A percentile compares a stretch with the other conserved stretches of the same genome.
Evolutionary conservation across 1,140 invertebrate species (phyloP).

Genomic region (Armadillidium nasatum): DNA sequence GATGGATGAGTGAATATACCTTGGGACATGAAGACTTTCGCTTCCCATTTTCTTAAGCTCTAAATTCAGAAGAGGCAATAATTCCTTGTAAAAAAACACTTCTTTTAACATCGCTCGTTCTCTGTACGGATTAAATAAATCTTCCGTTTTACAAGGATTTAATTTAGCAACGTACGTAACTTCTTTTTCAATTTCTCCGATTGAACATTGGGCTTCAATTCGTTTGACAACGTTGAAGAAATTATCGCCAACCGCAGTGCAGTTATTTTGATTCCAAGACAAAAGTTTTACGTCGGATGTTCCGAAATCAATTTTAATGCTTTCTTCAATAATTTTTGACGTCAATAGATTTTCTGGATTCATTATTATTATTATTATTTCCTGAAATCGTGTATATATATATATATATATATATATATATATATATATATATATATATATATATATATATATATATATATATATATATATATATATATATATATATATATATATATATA

Average conservation of each 20-base stretch:
- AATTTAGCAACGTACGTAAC: not conserved
- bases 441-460: too few relatives aligned
- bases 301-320: too few relatives aligned
- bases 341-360: too few relatives aligned
- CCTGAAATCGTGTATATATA: too few relatives aligned
- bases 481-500: too few relatives aligned
- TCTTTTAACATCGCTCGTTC: constrained; percentile 2
- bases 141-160: not conserved
- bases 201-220: not conserved
- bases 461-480: too few relatives aligned
- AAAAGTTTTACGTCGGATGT: not conserved
- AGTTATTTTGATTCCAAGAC: not conserved
- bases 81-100: not conserved
- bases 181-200: not conserved
- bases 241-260: not conserved
- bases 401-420: too few relatives aligned
- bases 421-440: too few relatives aligned
- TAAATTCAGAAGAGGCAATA: not conserved
- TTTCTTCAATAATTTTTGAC: too few relatives aligned
- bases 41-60: not conserved
- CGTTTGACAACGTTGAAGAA: not conserved
- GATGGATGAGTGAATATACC: not conserved
- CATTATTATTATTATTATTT: too few relatives aligned
- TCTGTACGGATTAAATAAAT: not conserved
- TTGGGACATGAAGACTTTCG: not conserved